Evolutionary conservation across 2,797 vertebrate species (phyloP).

Genomic region (Acanthurus lineatus): DNA sequence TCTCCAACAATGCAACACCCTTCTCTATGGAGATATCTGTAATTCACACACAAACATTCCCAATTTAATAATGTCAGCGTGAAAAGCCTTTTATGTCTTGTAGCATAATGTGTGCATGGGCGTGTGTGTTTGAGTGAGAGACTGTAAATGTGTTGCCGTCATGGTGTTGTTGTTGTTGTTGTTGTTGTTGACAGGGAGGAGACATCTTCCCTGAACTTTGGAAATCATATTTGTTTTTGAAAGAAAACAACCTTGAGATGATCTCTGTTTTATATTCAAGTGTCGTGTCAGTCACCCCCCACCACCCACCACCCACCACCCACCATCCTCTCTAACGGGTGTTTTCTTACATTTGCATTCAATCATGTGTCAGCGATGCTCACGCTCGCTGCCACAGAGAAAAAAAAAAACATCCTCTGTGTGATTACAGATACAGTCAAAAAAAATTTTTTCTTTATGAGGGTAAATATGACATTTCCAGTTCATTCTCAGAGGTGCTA

Average conservation of each 20-base stretch:
- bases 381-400: slow-evolving; percentile 34
- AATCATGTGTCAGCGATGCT: slow-evolving; percentile 58
- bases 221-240: slow-evolving; percentile 62
- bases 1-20: slow-evolving; percentile 48
- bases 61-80: slow-evolving; percentile 52
- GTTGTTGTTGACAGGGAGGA: slow-evolving; percentile 44
- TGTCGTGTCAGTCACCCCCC: slow-evolving; percentile 45
- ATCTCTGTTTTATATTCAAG: slow-evolving; percentile 68
- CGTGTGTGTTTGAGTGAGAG: slow-evolving; percentile 12
- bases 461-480: slow-evolving; percentile 43
- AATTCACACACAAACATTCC: slow-evolving; percentile 59
- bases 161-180: not conserved
- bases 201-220: slow-evolving; percentile 50
- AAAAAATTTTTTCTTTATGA: not conserved
- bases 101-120: slow-evolving; percentile 16
- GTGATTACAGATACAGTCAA: slow-evolving; percentile 43
- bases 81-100: slow-evolving; percentile 38
- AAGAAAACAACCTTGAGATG: slow-evolving; percentile 49
- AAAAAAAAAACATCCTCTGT: slow-evolving; percentile 26
- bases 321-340: slow-evolving; percentile 37
- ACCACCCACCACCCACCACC: not conserved
- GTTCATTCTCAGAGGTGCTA: not conserved
- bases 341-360: slow-evolving; percentile 68
- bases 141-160: slow-evolving; percentile 18
- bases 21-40: slow-evolving; percentile 51